These are phyloP conservation scores for Harpagoxenus sublaevis DNA, from an alignment of 2,888 invertebrate genomes.

Conservation along the genomic window DNA sequence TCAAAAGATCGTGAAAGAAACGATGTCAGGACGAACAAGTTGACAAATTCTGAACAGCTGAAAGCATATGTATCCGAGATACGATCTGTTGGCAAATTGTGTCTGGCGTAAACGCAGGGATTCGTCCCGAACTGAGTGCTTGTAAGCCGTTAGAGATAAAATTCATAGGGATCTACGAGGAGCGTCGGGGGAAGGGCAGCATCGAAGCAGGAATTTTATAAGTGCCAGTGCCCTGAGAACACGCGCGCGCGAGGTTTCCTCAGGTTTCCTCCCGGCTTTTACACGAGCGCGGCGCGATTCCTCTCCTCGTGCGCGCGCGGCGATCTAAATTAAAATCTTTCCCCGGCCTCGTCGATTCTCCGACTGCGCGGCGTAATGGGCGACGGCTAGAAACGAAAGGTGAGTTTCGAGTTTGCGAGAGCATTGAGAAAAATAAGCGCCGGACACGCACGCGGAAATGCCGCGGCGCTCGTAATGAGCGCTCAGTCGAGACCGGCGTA, in stretches of 20 bases:
- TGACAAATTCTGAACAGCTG: neutral
- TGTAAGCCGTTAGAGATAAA: constrained; percentile 43
- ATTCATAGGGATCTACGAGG: constrained; percentile 21
- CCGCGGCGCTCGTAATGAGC: constrained; percentile 47
- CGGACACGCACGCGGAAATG: constrained; percentile 2
- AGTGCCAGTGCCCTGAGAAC: constrained; percentile 4
- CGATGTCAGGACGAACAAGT: neutral
- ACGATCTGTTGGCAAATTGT: constrained; percentile 37
- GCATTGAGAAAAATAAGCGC: constrained; percentile 27
- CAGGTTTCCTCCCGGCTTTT: constrained; percentile 10
- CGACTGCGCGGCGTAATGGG: constrained; percentile 35
- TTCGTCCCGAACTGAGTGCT: constrained; percentile 23
- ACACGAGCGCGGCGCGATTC: constrained; percentile 44
- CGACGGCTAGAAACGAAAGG: constrained; percentile 42
- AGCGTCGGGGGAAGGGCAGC: constrained; percentile 12
- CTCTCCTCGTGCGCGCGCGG: constrained; percentile 22
- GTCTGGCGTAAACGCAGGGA: constrained; percentile 42
- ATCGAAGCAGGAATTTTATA: constrained; percentile 37
- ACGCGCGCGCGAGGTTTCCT: constrained; percentile 18
- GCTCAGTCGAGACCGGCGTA: constrained; percentile 10
- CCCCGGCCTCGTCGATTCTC: constrained; percentile 33
- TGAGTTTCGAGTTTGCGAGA: neutral
- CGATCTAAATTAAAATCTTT: constrained; percentile 55
- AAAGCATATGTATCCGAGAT: neutral
- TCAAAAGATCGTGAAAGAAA: neutral